Conservation (phyloP, 2,888 invertebrate genomes). For the Drosophila monieri region DNA sequence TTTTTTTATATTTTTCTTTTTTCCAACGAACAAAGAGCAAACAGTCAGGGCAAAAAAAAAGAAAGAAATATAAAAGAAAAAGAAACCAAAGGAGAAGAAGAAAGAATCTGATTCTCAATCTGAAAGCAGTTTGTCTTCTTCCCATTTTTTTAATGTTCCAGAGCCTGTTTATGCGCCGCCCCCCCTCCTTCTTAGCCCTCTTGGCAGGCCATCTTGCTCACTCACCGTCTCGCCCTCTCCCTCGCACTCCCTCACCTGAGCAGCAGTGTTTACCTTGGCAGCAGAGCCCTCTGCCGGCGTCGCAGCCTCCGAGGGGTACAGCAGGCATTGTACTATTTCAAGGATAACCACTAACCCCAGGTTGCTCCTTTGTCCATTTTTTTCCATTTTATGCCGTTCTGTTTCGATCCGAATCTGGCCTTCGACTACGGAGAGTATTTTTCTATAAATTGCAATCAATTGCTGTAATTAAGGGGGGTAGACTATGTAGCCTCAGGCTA, state of each 20-base stretch:
- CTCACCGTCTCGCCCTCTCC: conserved; percentile 37
- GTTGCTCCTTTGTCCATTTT: conserved; percentile 27
- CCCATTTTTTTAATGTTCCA: conserved; percentile 49
- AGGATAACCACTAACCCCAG: conserved; percentile 71
- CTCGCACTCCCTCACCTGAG: conserved; percentile 55
- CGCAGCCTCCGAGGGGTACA: conserved; percentile 54
- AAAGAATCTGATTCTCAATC: conserved; percentile 67
- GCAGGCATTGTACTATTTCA: conserved; percentile 82
- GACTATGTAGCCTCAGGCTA: not conserved
- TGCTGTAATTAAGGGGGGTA: conserved; percentile 65
- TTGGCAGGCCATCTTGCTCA: conserved; percentile 11
- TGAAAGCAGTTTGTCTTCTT: conserved; percentile 80
- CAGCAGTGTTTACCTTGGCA: conserved; percentile 64
- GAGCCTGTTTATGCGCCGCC: conserved; percentile 32
- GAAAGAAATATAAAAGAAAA: conserved; percentile 53
- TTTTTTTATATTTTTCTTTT: conserved; percentile 12
- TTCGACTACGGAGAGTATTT: conserved; percentile 25
- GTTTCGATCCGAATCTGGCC: conserved; percentile 22
- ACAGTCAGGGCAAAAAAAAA: not conserved
- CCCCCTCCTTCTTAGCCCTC: conserved; percentile 17
- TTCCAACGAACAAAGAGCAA: not conserved
- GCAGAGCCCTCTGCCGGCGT: conserved; percentile 46
- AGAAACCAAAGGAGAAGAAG: conserved; percentile 22
- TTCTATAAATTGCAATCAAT: conserved; percentile 75
- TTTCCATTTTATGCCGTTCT: not conserved